Base-by-base conservation (phyloP, 2,113 vertebrate genomes). In the Vireo altiloquus region DNA sequence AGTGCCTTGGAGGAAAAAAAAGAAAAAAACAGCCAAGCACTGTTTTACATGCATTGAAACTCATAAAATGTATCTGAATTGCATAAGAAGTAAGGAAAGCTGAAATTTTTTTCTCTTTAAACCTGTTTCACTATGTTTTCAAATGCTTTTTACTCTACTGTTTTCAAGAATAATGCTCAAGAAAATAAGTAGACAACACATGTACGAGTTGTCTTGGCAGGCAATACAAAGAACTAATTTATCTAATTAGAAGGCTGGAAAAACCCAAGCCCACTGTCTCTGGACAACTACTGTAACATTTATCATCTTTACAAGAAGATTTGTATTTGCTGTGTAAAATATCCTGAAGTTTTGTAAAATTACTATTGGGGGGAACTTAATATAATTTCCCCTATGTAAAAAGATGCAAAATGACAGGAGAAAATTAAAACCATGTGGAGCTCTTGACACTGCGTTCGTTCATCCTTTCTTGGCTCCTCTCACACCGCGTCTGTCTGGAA, bases 261-360 rank as follows among this genome's bases (percentile, higher is more conserved):
- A 88, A 83, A 64, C 42, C 4, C 11, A 50, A 83, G 71, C 4
- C 6, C 6, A 31, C 37, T 66, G 14, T 83, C 20, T 59, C 70
- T 79, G 53, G 39, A 60, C 69, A 91, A 54, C 35, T 68, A 22
- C 49, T 88, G 31, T 13, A 72, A 70, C 7, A 6, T 39, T 70
- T 70, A 56, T 39, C 20, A 9, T 70, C 33, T 56, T 71, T 84
- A 28, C 15, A 46, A 59, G 39, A 70, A 61, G 15, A 59, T 50
- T 69, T 57, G 1, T 27, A 35, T 90, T 64, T 89, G 5, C 47
- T 59, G 3, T 11, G 23, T 42, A 54, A 82, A 85, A 69, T n/a
- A 24, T 27, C 33, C 14, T 0, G 0, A 66, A 82, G 17, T 61
- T 61, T 33, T 0, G 0, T 42, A 85, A 82, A 92, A 53, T 16